These are phyloP conservation scores for Paramormyrops kingsleyae DNA, from an alignment of 2,113 vertebrate genomes.

Conservation along the genomic window DNA sequence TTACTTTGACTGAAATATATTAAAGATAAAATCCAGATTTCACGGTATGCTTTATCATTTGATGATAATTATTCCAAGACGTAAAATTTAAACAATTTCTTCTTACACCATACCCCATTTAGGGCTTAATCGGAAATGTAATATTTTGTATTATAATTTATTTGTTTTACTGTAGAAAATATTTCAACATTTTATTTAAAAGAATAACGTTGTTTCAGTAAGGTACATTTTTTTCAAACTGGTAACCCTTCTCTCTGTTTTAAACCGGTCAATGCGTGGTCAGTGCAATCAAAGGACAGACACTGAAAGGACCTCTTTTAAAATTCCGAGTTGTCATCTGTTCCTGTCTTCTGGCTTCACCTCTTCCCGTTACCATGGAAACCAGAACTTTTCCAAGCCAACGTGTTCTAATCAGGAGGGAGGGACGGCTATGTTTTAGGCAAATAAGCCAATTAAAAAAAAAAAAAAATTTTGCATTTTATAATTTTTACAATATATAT, in stretches of 20 bases:
- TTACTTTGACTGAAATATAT: neutral
- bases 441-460: neutral
- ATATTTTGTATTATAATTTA: neutral
- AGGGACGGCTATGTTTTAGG: neutral
- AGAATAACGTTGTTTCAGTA: neutral
- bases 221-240: neutral
- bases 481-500: neutral
- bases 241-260: neutral
- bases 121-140: neutral
- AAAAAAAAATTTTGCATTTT: neutral
- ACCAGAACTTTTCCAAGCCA: neutral
- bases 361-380: neutral
- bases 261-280: neutral
- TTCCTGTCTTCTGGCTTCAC: neutral
- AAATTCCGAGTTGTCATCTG: neutral
- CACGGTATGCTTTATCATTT: neutral
- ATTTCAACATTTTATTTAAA: neutral
- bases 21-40: neutral
- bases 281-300: neutral
- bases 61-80: neutral
- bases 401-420: neutral
- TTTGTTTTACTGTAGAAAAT: neutral
- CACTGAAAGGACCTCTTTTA: neutral
- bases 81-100: neutral
- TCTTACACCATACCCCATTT: neutral